Conservation (phyloP, 30 jellyfish, hydroid and myxozoan species). For the Sanderia malayensis region DNA sequence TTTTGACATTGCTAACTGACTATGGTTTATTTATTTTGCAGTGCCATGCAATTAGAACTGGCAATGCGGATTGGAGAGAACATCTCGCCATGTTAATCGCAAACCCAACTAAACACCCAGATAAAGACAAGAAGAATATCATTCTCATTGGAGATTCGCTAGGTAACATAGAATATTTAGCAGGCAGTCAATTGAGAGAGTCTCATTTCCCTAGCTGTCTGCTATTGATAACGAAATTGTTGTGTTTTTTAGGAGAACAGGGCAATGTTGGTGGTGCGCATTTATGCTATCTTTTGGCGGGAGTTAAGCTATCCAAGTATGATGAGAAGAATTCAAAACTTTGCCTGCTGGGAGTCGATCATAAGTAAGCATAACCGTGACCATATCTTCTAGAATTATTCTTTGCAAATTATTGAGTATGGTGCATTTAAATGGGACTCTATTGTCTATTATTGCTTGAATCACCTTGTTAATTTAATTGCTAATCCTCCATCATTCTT, state of each 20-base stretch:
- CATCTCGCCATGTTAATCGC: slow-evolving; percentile 72
- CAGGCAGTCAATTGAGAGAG: too few relatives aligned
- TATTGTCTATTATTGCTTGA: too few relatives aligned
- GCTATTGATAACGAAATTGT: background rate
- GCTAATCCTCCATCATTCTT: background rate
- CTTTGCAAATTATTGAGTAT: too few relatives aligned
- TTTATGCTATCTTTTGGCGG: slow-evolving; percentile 56
- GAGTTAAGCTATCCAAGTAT: slow-evolving; percentile 16
- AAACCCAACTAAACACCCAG: slow-evolving; percentile 57
- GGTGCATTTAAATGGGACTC: too few relatives aligned
- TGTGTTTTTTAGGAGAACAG: slow-evolving; percentile 42
- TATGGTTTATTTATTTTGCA: too few relatives aligned
- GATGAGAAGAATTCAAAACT: slow-evolving; percentile 37
- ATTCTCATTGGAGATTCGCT: slow-evolving; percentile 64
- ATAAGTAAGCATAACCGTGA: slow-evolving; percentile 46
- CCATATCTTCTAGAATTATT: too few relatives aligned
- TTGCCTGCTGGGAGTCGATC: slow-evolving; percentile 64
- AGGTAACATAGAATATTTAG: too few relatives aligned
- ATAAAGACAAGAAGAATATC: slow-evolving; percentile 39
- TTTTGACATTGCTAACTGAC: too few relatives aligned
- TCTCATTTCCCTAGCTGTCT: too few relatives aligned
- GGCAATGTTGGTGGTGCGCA: slow-evolving; percentile 75
- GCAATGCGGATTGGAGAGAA: slow-evolving; percentile 69
- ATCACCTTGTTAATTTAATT: background rate
- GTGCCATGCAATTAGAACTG: slow-evolving; percentile 46